Evolutionary conservation across 2,797 vertebrate species (phyloP).

Genomic region (Oreochromis mossambicus): DNA sequence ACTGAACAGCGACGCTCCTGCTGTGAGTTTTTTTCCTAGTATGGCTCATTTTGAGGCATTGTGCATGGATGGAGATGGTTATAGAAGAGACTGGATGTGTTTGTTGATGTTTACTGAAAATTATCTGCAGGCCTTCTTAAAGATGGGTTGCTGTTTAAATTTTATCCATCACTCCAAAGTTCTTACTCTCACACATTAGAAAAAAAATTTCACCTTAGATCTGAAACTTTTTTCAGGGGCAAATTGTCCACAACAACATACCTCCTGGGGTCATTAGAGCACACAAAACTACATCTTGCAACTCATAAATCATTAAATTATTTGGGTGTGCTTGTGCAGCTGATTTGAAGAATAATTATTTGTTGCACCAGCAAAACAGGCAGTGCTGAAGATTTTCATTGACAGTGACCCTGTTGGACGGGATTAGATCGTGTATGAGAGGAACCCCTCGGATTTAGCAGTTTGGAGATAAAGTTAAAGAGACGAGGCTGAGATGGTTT

Average conservation of each 20-base stretch:
- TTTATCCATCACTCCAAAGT: not conserved
- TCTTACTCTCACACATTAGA: not conserved
- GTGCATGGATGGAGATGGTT: not conserved
- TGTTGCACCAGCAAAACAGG: too few species aligned
- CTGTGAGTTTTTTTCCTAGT: not conserved
- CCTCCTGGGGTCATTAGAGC: not conserved
- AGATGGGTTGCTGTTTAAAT: not conserved
- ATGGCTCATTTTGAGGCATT: not conserved
- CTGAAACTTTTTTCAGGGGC: not conserved
- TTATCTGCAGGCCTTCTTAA: not conserved
- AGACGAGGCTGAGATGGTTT: not conserved
- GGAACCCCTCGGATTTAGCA: too few species aligned
- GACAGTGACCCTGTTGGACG: too few species aligned
- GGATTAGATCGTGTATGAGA: too few species aligned
- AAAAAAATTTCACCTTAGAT: rapidly evolving
- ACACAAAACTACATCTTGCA: not conserved
- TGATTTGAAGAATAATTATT: too few species aligned
- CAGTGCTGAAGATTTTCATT: too few species aligned
- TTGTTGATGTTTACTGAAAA: not conserved
- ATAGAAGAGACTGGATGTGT: not conserved
- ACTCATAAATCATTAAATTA: too few species aligned
- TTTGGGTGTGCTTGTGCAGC: too few species aligned
- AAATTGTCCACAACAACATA: not conserved
- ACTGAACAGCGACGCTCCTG: slow-evolving; percentile 7
- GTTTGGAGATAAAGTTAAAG: too few species aligned